Evolutionary conservation across 2,797 vertebrate genomes (phyloP).

Genomic region (Cossypha polioptera): DNA sequence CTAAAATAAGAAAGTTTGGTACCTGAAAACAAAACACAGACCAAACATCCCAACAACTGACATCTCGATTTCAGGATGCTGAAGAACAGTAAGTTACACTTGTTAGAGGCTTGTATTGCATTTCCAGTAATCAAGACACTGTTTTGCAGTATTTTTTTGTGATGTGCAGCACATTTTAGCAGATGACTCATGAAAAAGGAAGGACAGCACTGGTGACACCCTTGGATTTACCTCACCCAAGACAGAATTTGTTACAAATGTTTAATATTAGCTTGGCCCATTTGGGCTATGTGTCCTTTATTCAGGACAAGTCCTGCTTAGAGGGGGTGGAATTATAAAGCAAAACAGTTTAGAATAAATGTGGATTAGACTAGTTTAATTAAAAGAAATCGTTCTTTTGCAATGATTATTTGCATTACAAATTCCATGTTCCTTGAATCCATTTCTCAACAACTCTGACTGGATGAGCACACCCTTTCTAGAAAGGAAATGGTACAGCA

Average conservation of each 20-base stretch:
- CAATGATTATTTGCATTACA: neutral
- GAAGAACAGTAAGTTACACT: neutral
- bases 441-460: neutral
- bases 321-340: neutral
- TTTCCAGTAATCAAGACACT: neutral
- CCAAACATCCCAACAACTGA: neutral
- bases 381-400: neutral
- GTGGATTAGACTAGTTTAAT: neutral
- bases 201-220: neutral
- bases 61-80: neutral
- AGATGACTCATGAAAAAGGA: neutral
- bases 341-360: neutral
- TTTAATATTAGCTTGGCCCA: neutral
- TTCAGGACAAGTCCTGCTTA: neutral
- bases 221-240: neutral
- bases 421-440: neutral
- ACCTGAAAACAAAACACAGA: neutral
- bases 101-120: constrained; percentile 54
- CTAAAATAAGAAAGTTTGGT: neutral
- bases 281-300: neutral
- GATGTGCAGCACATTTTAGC: neutral
- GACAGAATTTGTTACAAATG: neutral
- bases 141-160: too few relatives aligned
- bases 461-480: neutral
- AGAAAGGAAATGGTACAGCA: neutral